Evolutionary conservation across 2,888 invertebrate genomes (phyloP).

Genomic region (Silvanus unidentatus): DNA sequence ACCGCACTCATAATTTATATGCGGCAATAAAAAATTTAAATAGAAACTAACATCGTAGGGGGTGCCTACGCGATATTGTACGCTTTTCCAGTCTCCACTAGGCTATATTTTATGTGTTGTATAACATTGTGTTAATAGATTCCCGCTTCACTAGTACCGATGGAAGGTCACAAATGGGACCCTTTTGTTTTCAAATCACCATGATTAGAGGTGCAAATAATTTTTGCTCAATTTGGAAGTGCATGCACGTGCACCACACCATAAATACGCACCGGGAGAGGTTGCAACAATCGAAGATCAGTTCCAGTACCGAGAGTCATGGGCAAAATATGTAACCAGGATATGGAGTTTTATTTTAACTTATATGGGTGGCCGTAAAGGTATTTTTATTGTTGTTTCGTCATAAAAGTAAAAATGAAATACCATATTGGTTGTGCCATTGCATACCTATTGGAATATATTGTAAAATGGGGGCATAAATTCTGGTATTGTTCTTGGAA

Average conservation of each 20-base stretch:
- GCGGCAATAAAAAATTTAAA: too few species aligned
- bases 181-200: too few species aligned
- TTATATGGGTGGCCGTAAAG: conserved; percentile 28
- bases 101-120: too few species aligned
- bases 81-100: too few species aligned
- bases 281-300: conserved; percentile 16
- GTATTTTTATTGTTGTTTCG: conserved; percentile 31
- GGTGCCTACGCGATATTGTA: too few species aligned
- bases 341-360: conserved; percentile 26
- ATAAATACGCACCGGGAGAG: conserved; percentile 7
- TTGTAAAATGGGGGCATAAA: conserved; percentile 13
- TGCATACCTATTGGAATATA: conserved; percentile 21
- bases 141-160: too few species aligned
- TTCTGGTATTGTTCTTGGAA: conserved; percentile 16
- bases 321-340: conserved; percentile 29
- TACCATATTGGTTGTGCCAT: conserved; percentile 26
- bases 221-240: neutral
- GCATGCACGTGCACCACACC: conserved; percentile 4
- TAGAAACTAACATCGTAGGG: too few species aligned
- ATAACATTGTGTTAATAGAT: too few species aligned
- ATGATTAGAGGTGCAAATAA: too few species aligned
- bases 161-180: too few species aligned
- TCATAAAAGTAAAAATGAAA: conserved; percentile 30
- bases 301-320: conserved; percentile 25
- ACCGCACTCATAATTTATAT: too few species aligned